Evolutionary conservation across 2,888 invertebrate genomes (phyloP).

Genomic region (Athripsodes cinereus): DNA sequence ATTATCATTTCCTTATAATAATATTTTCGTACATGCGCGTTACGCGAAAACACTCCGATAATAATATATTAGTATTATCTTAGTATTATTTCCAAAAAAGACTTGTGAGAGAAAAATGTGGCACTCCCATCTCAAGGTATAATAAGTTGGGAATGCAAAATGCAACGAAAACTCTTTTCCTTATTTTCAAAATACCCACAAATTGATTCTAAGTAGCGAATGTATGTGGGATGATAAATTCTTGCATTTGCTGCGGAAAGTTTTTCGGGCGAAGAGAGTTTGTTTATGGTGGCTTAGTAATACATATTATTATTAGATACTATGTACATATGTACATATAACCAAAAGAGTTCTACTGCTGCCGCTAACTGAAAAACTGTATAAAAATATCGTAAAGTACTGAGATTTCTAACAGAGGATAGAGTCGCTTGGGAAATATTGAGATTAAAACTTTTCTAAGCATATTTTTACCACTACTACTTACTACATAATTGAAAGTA

Average conservation of each 20-base stretch:
- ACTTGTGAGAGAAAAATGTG: background rate
- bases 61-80: background rate
- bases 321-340: background rate
- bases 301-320: background rate
- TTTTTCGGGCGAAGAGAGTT: slow-evolving; percentile 9
- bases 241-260: slow-evolving; percentile 7
- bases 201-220: slow-evolving; percentile 1
- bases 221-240: slow-evolving; percentile 1
- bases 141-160: background rate
- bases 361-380: slow-evolving; percentile 22
- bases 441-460: too few relatives aligned
- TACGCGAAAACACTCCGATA: background rate
- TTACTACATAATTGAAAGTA: too few relatives aligned
- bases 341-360: slow-evolving; percentile 19
- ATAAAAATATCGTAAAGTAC: slow-evolving; percentile 23
- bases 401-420: too few relatives aligned
- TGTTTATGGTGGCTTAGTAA: slow-evolving; percentile 12
- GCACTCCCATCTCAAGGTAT: background rate
- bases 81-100: background rate
- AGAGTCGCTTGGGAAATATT: too few relatives aligned
- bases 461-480: too few relatives aligned
- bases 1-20: too few relatives aligned
- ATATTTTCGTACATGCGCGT: background rate
- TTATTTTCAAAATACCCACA: background rate
- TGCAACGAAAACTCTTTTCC: background rate